Base-by-base conservation (phyloP, 2,888 invertebrate species). In the Aleiodes testaceus region DNA sequence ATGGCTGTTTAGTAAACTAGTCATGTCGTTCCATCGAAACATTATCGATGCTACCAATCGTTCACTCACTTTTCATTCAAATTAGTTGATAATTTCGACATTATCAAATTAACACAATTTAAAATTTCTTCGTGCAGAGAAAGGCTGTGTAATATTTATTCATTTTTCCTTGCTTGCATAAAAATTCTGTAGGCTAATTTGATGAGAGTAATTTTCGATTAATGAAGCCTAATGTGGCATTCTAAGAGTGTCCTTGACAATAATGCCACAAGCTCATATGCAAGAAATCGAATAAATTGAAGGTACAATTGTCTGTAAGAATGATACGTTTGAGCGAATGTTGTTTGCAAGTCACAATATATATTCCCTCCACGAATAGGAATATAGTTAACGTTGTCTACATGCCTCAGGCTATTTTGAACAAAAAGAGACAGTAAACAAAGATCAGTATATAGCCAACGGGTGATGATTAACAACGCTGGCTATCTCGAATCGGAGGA, bases 391-490 rank as follows among this genome's bases (percentile, higher is more conserved):
- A 75, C 55, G 59, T 59, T 59, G 47, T 68, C 47, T 59, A 45
- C 12, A 26, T 47, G 73, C 59, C 69, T 49, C 55, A 16, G 49
- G 68, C 18, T 69, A 72, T 59, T 61, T 65, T 44, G 69, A 70
- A 71, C 63, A 75, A 69, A 53, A 20, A 44, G 42, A 68, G 59
- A 68, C 49, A 68, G 30, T 30, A 49, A 68, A 68, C 59, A 68
- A 52, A 16, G 42, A 52, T 66, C 18, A 22, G 79, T 73, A 79
- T 76, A 78, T 78, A 81, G 36, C 81, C 80, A 80, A 79, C 80
- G 59, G 75, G 74, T 77, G 79, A 82, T 84, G 84, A 84, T 84
- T 82, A 83, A 84, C 81, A 81, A 78, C 81, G 36, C 76, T 67
- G 76, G 66, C 74, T 80, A 81, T 79, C 80, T 79, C 70, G 77